Percentiles rank a stretch among this genome's conserved stretches.
These are phyloP conservation scores for Notothenia rossii DNA, from an alignment of 2,113 vertebrate genomes.

Conservation along the genomic window DNA sequence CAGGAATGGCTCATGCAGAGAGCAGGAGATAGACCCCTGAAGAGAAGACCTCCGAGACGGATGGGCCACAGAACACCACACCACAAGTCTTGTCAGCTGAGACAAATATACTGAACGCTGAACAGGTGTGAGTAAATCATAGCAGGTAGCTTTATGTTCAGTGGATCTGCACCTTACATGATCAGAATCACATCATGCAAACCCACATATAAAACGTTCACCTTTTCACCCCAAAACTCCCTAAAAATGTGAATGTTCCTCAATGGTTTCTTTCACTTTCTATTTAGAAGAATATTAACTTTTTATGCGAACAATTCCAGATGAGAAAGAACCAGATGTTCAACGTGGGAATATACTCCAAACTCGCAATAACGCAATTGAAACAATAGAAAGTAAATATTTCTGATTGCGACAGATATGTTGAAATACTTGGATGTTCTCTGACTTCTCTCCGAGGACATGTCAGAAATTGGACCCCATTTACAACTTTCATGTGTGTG, in stretches of 20 bases:
- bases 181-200: background rate
- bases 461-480: slow-evolving; percentile 24
- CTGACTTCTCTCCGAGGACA: slow-evolving; percentile 31
- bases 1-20: slow-evolving; percentile 50
- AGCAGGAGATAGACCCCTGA: slow-evolving; percentile 65
- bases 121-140: slow-evolving; percentile 49
- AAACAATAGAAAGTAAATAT: slow-evolving; percentile 58
- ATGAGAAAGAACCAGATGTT: slow-evolving; percentile 7
- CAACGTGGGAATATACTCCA: slow-evolving; percentile 19
- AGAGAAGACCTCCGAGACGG: slow-evolving; percentile 65
- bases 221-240: background rate
- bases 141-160: slow-evolving; percentile 30
- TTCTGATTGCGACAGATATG: slow-evolving; percentile 42
- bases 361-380: slow-evolving; percentile 12
- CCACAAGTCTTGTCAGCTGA: slow-evolving; percentile 25
- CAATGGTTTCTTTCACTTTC: slow-evolving; percentile 26
- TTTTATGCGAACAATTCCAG: slow-evolving; percentile 3
- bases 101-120: slow-evolving; percentile 4
- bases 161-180: background rate
- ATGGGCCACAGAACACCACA: slow-evolving; percentile 53
- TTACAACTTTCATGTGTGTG: slow-evolving; percentile 21
- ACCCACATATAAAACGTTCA: background rate
- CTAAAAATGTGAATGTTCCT: background rate
- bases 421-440: slow-evolving; percentile 65
- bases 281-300: background rate